A percentile compares a stretch with the other conserved stretches of the same genome.
Evolutionary conservation across 2,888 invertebrate genomes (phyloP).

Genomic region (Lottia scabra): DNA sequence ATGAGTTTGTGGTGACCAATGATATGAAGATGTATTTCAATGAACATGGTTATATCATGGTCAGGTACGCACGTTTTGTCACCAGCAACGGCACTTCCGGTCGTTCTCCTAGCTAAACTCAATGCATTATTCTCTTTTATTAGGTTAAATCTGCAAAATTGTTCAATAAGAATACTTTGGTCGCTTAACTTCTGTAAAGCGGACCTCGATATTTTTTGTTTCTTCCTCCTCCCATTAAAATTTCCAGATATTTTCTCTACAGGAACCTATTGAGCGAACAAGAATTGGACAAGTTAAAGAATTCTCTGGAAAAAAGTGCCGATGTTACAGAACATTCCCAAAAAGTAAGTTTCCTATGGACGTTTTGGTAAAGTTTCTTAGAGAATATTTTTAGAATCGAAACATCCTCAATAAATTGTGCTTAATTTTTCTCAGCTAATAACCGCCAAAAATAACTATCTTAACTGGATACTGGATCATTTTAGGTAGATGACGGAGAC

Average conservation of each 20-base stretch:
- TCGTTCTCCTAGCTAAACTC: too few species aligned
- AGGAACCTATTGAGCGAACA: conserved; percentile 33
- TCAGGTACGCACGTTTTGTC: conserved; percentile 23
- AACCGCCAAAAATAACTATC: too few species aligned
- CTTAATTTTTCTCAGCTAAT: too few species aligned
- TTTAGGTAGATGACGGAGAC: conserved; percentile 41
- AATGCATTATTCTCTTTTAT: too few species aligned
- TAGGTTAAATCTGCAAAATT: too few species aligned
- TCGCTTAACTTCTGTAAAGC: too few species aligned
- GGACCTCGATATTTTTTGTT: too few species aligned
- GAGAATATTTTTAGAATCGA: too few species aligned
- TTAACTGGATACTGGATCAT: neutral
- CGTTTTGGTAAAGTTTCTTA: too few species aligned
- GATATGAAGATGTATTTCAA: conserved; percentile 31
- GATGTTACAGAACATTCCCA: conserved; percentile 24
- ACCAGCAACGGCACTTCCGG: neutral
- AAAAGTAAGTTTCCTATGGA: conserved; percentile 18
- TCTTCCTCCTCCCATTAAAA: too few species aligned
- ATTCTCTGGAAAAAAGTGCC: conserved; percentile 28
- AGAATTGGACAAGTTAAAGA: conserved; percentile 30
- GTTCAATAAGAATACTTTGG: too few species aligned
- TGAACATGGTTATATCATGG: conserved; percentile 34
- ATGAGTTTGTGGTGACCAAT: conserved; percentile 23
- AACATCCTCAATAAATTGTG: too few species aligned
- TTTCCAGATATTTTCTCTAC: neutral